Base-by-base conservation (phyloP, 1,140 invertebrate species). In the Laupala kohalensis region DNA sequence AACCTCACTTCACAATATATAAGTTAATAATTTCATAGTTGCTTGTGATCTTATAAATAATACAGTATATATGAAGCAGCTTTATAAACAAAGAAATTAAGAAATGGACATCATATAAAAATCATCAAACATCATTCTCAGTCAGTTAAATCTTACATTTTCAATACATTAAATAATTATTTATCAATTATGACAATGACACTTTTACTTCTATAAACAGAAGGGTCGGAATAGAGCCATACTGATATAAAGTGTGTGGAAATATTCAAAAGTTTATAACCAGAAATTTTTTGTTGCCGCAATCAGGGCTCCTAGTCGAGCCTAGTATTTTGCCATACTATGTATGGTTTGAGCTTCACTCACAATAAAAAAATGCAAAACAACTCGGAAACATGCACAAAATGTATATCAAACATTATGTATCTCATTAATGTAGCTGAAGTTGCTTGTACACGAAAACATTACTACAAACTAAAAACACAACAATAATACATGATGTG, bases 401-500 rank as follows among this genome's bases (percentile, higher is more conserved):
- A 53, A 53, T 19, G 9, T 53, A 53, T 53, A 53, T 53, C 37
- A 53, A 53, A 53, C 37, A 9, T 53, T 53, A 53, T 9, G 9
- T 53, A 53, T 53, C 37, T 19, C 37, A 53, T 53, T 53, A 53
- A 19, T 19, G 19, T 53, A 13, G 19, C 37, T 53, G 19, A 53
- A 53, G 37, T 53, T 53, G 37, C 37, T 53, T 19, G 37, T 19
- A 53, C 19, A 13, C 19, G 9, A 53, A 53, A 53, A 53, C 37
- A 13, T 53, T 9, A 53, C 37, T 53, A 53, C 37, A 19, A 29
- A 68, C 24, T 29, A 26, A 13, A 30, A 68, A 68, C 1, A 68
- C 27, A 68, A 67, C n/a, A 65, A 65, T 65, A 68, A 68, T 30
- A 68, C 67, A 68, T 53, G 67, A 68, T 12, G n/a, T 68, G 67